Evolutionary conservation across 2,797 vertebrate genomes (phyloP), one percentile per base, ranked within the genome.

Genomic region (Helostoma temminkii): DNA sequence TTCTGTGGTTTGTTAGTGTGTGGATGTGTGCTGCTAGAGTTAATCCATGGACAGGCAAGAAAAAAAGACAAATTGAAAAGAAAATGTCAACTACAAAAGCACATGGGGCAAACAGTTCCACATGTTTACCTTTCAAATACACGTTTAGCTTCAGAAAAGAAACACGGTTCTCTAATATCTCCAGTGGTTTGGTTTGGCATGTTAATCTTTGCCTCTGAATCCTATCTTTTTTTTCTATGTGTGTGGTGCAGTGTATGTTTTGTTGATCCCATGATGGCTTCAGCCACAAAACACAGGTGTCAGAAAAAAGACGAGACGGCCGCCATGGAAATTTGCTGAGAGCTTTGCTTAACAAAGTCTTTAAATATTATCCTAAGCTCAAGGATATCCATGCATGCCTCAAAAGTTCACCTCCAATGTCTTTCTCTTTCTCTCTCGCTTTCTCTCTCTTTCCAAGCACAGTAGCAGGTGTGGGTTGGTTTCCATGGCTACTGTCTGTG

Each of bases 401-500:
- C 64, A 60, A 81, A 88, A 88, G 87, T 90, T 86, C 88, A 82
- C 85, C 77, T 78, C 77, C 64, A 43, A 62, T 25, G 65, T 30
- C 39, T 41, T 57, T 57, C 68, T 26, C 16, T 60, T 22, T 62
- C 79, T 59, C 52, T 3, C 54, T 52, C 45, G 10, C 39, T 66
- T 42, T 55, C 56, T 75, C 63, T 54, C 28, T 52, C 53, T 70
- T 52, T 59, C 71, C 74, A 64, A 87, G 86, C 77, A 64, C 84
- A 67, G 87, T 53, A 84, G 91, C 90, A 89, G 91, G 91, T 92
- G 90, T 89, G 88, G 88, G 88, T 43, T 77, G 80, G 92, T 92
- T 91, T 71, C 89, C 86, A 79, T 81, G 84, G 88, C 9, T 69
- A 92, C 82, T 39, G 10, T 61, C 62, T 65, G 74, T 64, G 82